These are phyloP conservation scores for Pollimyrus isidori DNA, from an alignment of 2,113 vertebrate genomes.

Conservation along the genomic window DNA sequence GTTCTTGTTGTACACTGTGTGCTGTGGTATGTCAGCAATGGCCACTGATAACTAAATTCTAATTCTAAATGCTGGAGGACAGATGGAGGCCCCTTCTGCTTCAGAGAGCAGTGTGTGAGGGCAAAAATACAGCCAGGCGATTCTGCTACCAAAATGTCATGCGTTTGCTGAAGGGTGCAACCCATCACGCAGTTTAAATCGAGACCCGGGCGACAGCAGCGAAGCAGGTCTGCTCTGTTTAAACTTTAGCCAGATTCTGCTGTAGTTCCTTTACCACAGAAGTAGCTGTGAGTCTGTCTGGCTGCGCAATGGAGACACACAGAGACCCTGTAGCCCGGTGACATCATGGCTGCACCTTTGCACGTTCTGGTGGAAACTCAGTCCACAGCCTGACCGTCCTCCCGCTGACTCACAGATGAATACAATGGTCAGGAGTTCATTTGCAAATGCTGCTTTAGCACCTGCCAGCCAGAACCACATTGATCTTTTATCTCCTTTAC, in stretches of 20 bases:
- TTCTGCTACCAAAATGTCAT: neutral
- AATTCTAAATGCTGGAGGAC: neutral
- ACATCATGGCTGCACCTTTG: neutral
- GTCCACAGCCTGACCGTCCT: neutral
- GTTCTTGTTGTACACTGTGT: too few relatives aligned
- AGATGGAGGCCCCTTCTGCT: neutral
- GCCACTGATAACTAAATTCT: too few relatives aligned
- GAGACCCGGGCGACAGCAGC: too few relatives aligned
- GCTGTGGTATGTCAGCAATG: too few relatives aligned
- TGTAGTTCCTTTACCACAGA: neutral
- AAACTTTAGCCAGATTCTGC: neutral
- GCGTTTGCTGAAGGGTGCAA: neutral
- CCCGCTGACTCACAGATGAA: neutral
- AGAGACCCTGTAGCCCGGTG: neutral
- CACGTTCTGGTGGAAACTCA: neutral
- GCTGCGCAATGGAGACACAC: neutral
- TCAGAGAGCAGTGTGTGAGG: neutral
- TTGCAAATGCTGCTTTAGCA: neutral
- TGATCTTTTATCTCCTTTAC: neutral
- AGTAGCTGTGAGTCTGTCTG: neutral
- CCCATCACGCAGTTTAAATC: too few relatives aligned
- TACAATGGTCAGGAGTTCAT: neutral
- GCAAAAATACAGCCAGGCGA: too few relatives aligned
- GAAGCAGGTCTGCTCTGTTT: neutral
- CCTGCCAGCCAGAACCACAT: neutral